These are phyloP conservation scores for Philaenus spumarius DNA, from an alignment of 1,140 invertebrate species.

Conservation along the genomic window DNA sequence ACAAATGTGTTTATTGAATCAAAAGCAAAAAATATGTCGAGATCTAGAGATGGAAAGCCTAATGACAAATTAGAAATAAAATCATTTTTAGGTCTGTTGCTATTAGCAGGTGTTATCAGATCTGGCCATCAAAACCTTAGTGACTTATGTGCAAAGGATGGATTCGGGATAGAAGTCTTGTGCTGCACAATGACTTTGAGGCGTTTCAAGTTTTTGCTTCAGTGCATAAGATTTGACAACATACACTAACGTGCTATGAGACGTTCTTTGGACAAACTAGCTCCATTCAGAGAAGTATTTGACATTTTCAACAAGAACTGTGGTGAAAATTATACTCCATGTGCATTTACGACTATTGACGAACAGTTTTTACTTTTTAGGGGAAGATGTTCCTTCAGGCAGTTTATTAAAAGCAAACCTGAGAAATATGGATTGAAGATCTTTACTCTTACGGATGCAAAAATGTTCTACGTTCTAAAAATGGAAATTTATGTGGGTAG, in stretches of 20 bases:
- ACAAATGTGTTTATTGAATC: too few species aligned
- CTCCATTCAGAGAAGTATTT: conserved; percentile 23
- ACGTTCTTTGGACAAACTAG: conserved; percentile 23
- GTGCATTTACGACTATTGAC: conserved; percentile 32
- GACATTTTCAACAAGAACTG: conserved; percentile 13
- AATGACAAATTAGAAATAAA: neutral
- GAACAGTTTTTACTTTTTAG: conserved; percentile 37
- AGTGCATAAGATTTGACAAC: conserved; percentile 23
- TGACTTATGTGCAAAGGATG: neutral
- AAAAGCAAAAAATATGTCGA: too few species aligned
- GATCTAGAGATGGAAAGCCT: neutral
- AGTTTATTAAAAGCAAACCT: conserved; percentile 40
- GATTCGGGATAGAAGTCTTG: neutral
- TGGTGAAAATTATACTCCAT: conserved; percentile 10
- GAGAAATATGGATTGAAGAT: conserved; percentile 31
- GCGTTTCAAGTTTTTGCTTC: neutral
- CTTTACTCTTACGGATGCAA: neutral
- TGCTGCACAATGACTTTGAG: neutral
- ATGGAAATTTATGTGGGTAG: neutral
- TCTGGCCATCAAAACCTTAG: neutral
- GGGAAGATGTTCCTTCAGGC: conserved; percentile 36
- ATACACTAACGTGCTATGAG: conserved; percentile 19
- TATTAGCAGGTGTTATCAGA: neutral
- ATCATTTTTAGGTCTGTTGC: neutral
- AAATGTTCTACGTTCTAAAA: neutral